Evolutionary conservation across 2,797 vertebrate species (phyloP), one percentile per base, ranked within the genome.

Genomic region (Pantherophis vulpinus): DNA sequence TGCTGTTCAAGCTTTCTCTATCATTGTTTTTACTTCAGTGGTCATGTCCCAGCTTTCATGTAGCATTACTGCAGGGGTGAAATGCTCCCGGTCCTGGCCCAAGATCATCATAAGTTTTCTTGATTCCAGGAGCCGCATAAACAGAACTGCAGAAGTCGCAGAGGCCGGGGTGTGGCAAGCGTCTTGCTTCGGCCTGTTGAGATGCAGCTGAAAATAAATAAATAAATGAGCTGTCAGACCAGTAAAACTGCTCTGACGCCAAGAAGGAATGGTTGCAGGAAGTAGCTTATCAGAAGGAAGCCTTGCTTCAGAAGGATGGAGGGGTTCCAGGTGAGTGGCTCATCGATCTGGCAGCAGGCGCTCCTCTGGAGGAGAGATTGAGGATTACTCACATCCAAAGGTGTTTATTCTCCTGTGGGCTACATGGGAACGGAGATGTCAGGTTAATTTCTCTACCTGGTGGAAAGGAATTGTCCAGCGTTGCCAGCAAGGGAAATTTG

Each of bases 221-320:
- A 83, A 9, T 83, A 23, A 63, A 29, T 5, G 27, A 96, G 91
- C 92, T 11, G 87, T 70, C 59, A 0, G 0, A 93, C 91, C 94
- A 95, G 96, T 94, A 96, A 93, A 93, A 25, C 95, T 94, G 91
- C 83, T 89, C 91, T 88, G 6, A 89, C 93, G 16, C 20, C 63
- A 60, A 91, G 93, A 87, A 92, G 92, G 88, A 92, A 93, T 55
- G 87, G 87, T 91, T n/a, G 93, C 95, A 96, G 96, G 96, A 96
- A 96, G 94, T 66, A 91, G 66, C 63, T 88, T 94, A 94, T 95
- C 95, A 93, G 93, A 90, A 86, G 91, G 88, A 90, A 32, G 0
- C 27, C 66, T 91, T 96, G 96, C 87, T 88, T 94, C 95, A 96
- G 60, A 93, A 89, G 3, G 59, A 86, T 23, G 47, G 58, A 92